Conservation (phyloP, 2,113 vertebrate species). For the Monopterus albus region DNA sequence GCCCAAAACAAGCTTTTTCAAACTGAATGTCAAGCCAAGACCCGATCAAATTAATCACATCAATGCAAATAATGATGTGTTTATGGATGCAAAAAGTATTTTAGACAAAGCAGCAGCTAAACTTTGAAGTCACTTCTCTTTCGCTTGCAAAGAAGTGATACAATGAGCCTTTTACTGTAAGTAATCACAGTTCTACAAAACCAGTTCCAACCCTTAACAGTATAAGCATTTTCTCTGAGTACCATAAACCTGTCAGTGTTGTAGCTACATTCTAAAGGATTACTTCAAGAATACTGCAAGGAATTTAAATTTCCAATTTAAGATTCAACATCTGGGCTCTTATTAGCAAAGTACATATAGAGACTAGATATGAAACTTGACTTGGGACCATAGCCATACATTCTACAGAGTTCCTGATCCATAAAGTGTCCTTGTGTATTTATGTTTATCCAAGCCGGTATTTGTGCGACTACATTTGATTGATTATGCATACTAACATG, state of each 20-base stretch:
- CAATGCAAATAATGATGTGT: background rate
- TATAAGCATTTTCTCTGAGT: conserved; percentile 21
- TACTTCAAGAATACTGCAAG: too few relatives aligned
- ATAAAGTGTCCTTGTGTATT: background rate
- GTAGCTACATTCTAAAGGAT: too few relatives aligned
- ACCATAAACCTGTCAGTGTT: too few relatives aligned
- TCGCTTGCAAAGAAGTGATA: conserved; percentile 9
- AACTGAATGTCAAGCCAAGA: background rate
- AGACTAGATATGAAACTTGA: conserved; percentile 22
- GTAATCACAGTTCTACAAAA: background rate
- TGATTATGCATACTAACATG: background rate
- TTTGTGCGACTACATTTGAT: background rate
- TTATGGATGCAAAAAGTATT: background rate
- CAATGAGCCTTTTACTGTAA: conserved; percentile 9
- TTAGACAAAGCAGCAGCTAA: background rate
- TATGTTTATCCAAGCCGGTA: background rate
- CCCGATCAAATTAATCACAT: background rate
- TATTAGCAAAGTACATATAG: conserved; percentile 12
- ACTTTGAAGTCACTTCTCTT: conserved; percentile 3
- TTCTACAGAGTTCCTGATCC: background rate
- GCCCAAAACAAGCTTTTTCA: too few relatives aligned
- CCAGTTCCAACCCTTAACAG: background rate
- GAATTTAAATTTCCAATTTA: conserved; percentile 48
- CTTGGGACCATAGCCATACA: conserved; percentile 8
- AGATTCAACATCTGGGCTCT: conserved; percentile 25